These are phyloP conservation scores for Ctenochaetus hawaiiensis DNA, from an alignment of 2,797 vertebrate species.

Conservation along the genomic window DNA sequence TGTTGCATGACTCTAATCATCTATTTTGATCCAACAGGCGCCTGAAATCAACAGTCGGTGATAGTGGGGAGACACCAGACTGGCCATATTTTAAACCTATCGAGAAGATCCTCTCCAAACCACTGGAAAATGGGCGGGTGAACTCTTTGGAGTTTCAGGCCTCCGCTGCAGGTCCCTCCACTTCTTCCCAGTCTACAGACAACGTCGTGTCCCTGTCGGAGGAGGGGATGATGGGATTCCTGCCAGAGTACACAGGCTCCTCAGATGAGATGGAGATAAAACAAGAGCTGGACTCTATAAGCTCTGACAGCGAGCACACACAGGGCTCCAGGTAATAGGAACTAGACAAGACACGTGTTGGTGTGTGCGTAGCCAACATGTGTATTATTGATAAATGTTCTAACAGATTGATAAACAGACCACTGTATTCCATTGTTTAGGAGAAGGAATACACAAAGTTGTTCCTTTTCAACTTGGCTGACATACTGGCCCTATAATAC, in stretches of 20 bases:
- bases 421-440: constrained; percentile 14
- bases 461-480: neutral
- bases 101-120: constrained; percentile 95
- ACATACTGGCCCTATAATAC: neutral
- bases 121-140: constrained; percentile 89
- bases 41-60: constrained; percentile 91
- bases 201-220: constrained; percentile 88
- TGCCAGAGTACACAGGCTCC: constrained; percentile 93
- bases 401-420: neutral
- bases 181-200: constrained; percentile 88
- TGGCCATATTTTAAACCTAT: constrained; percentile 98
- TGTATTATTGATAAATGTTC: neutral
- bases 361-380: neutral
- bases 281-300: constrained; percentile 92
- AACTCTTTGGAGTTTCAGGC: constrained; percentile 88
- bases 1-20: constrained; percentile 40
- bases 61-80: constrained; percentile 88
- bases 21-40: constrained; percentile 84
- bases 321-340: constrained; percentile 79
- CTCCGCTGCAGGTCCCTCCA: constrained; percentile 86
- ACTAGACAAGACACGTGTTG: neutral
- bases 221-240: constrained; percentile 89
- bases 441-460: neutral
- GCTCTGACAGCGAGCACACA: constrained; percentile 89
- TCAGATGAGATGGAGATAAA: constrained; percentile 93